Base-by-base conservation (phyloP, 2,113 vertebrate species). In the Platichthys stellatus region DNA sequence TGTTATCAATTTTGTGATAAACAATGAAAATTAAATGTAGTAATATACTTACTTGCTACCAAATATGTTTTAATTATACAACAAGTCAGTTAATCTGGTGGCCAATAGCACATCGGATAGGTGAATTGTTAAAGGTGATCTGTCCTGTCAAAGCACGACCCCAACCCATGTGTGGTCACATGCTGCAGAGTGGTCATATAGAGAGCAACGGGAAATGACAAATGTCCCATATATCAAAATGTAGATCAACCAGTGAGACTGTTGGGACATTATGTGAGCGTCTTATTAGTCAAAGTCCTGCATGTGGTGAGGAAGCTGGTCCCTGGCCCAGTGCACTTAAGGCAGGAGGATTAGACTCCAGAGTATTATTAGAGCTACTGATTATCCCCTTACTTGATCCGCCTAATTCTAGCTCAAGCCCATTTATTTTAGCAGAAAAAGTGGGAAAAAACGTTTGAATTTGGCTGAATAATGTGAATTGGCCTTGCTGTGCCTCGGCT, bases 351-450 rank as follows among this genome's bases (percentile, higher is more conserved):
- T 96, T 95, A 96, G 92, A 90, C 94, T 91, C 90, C 87, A 90
- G 92, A 89, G 90, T 95, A 95, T 96, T 95, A 96, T 94, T 96
- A 95, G 94, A 94, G 88, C 85, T 69, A 86, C 90, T 92, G 93
- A 94, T 94, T 94, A 95, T 95, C 93, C 89, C 93, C 90, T 90
- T 88, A 89, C 90, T 90, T 91, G 92, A 91, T 93, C 90, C 86
- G 81, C 86, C 78, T 90, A 90, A 87, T 91, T 90, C 91, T 72
- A 89, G 15, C 76, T 82, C 38, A 67, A 76, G 83, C 83, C 84
- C 85, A 72, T 94, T 90, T 85, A 89, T 93, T 90, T 43, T 66
- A 85, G 67, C 72, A 81, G 72, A 88, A 89, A 90, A 90, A 74
- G 70, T 72, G 38, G 69, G 9, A 23, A 62, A 74, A 87, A 85